A percentile compares a stretch with the other conserved stretches of the same genome.
phyloP scores from a whole-genome alignment of 2,888 invertebrate genomes.

The Harpalus rufipes region DNA sequence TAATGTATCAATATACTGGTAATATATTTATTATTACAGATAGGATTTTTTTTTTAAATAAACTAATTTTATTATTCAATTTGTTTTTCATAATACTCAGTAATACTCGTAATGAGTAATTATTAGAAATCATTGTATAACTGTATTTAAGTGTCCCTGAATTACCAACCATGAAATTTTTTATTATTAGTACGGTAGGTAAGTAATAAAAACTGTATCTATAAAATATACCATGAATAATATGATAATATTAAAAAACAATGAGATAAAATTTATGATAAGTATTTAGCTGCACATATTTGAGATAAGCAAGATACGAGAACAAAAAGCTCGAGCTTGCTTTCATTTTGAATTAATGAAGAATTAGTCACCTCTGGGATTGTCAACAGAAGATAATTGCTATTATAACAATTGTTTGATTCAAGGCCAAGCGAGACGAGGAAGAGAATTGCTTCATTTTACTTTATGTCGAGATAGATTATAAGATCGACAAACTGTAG shows the following conservation, averaged over 20 bases:
- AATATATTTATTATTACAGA: too few relatives aligned
- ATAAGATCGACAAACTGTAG: neutral
- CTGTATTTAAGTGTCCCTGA: neutral
- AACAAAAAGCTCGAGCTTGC: conserved; percentile 14
- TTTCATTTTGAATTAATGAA: conserved; percentile 34
- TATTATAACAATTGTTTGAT: conserved; percentile 39
- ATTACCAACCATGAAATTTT: neutral
- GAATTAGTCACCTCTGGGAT: conserved; percentile 52
- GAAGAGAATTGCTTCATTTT: neutral
- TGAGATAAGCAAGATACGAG: conserved; percentile 18
- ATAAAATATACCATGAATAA: neutral
- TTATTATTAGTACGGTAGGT: neutral
- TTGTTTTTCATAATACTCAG: too few relatives aligned
- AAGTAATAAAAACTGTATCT: conserved; percentile 9
- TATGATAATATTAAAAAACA: conserved; percentile 16
- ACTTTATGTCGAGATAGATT: neutral
- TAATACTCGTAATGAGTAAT: neutral
- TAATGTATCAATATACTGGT: too few relatives aligned
- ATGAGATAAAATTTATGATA: neutral
- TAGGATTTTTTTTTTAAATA: too few relatives aligned
- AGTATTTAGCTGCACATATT: conserved; percentile 13
- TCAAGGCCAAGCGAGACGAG: neutral
- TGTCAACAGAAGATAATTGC: conserved; percentile 47
- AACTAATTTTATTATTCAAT: too few relatives aligned
- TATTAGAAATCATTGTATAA: neutral